A percentile compares a stretch with the other conserved stretches of the same genome.
phyloP scores from a whole-genome alignment of 2,113 vertebrate genomes.

The Entomyzon cyanotis region DNA sequence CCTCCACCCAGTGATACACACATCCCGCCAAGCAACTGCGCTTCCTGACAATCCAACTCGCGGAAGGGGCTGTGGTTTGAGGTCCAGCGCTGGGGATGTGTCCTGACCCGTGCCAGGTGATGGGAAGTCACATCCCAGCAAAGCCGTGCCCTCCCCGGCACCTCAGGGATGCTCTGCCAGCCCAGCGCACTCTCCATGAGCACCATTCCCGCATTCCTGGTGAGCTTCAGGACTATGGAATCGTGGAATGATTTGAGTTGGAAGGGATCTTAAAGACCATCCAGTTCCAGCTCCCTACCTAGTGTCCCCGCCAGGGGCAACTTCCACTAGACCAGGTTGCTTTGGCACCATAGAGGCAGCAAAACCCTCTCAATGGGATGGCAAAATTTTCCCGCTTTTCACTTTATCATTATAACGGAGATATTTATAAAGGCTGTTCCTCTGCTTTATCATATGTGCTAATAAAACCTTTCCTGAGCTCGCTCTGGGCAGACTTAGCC shows the following conservation, averaged over 20 bases:
- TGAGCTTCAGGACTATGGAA: background rate
- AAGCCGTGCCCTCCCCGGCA: background rate
- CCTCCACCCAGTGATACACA: conserved; percentile 47
- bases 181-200: fast-evolving
- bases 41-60: background rate
- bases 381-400: background rate
- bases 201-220: fast-evolving
- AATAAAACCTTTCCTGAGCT: background rate
- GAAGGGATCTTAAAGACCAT: background rate
- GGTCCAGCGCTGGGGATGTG: background rate
- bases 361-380: background rate
- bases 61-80: background rate
- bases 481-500: background rate
- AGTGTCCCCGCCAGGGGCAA: background rate
- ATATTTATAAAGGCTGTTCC: background rate
- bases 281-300: background rate
- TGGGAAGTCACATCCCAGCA: background rate
- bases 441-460: background rate
- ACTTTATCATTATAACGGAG: background rate
- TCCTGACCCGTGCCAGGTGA: background rate
- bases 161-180: background rate
- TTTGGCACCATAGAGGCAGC: fast-evolving
- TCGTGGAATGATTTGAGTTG: background rate
- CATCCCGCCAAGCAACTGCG: background rate
- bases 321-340: background rate